Evolutionary conservation across 2,888 invertebrate species (phyloP).

Genomic region (Scelioninae gen. 2): DNA sequence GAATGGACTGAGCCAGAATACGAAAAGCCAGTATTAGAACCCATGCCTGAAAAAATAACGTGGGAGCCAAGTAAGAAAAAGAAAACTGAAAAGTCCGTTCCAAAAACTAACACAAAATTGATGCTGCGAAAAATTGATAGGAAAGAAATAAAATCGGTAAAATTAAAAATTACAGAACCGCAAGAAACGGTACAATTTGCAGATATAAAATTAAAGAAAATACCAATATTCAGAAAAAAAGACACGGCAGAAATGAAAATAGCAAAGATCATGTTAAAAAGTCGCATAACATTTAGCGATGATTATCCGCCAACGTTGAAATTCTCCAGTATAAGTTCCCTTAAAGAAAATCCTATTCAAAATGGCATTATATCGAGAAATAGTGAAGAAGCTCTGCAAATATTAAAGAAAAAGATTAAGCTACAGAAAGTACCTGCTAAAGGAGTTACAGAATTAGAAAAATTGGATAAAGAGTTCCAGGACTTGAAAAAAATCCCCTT

Average conservation of each 20-base stretch:
- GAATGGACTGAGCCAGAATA: constrained; percentile 73
- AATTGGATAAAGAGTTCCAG: constrained; percentile 77
- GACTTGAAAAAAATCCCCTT: constrained; percentile 73
- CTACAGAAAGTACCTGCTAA: constrained; percentile 78
- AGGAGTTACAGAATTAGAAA: constrained; percentile 78
- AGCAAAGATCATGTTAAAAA: constrained; percentile 83
- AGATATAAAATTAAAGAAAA: constrained; percentile 82
- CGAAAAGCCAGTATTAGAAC: constrained; percentile 72
- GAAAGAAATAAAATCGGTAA: constrained; percentile 79
- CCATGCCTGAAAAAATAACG: constrained; percentile 73
- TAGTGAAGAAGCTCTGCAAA: constrained; percentile 82
- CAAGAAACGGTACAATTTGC: constrained; percentile 79
- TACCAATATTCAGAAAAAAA: constrained; percentile 76
- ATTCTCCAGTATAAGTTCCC: constrained; percentile 76
- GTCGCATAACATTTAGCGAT: constrained; percentile 80
- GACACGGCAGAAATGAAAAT: constrained; percentile 75
- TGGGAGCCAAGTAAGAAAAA: constrained; percentile 70
- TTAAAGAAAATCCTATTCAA: constrained; percentile 77
- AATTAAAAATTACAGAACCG: constrained; percentile 79
- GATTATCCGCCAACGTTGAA: constrained; percentile 81
- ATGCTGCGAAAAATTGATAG: constrained; percentile 79
- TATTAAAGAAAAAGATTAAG: constrained; percentile 79
- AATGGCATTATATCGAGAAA: constrained; percentile 84
- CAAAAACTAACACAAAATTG: constrained; percentile 60
- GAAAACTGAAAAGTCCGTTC: constrained; percentile 64